Conservation (phyloP, 2,888 invertebrate species). For the Steinernema hermaphroditum region DNA sequence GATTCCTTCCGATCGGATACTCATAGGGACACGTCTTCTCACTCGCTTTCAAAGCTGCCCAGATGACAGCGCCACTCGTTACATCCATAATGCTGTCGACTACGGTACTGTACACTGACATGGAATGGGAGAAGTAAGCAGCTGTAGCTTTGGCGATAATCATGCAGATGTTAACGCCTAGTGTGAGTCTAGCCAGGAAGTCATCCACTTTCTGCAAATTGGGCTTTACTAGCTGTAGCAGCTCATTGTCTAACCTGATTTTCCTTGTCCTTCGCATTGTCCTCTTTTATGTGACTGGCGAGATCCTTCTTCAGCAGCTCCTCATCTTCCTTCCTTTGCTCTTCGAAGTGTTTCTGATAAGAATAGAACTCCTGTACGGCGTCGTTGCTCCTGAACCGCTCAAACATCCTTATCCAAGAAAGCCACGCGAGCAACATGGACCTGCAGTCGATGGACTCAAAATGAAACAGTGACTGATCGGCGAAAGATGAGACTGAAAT, state of each 20-base stretch:
- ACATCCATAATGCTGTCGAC: conserved; percentile 69
- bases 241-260: background rate
- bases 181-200: conserved; percentile 45
- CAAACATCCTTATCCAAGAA: background rate
- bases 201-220: conserved; percentile 43
- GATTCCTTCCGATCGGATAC: conserved; percentile 68
- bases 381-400: background rate
- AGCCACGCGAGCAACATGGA: background rate
- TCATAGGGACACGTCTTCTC: conserved; percentile 65
- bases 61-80: conserved; percentile 68
- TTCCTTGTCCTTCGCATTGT: background rate
- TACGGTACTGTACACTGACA: conserved; percentile 68
- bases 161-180: conserved; percentile 47
- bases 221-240: background rate
- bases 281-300: background rate
- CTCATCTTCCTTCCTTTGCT: background rate
- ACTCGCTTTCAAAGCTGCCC: conserved; percentile 63
- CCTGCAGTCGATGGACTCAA: no score
- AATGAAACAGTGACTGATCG: no score
- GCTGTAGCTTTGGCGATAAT: conserved; percentile 62
- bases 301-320: conserved; percentile 1
- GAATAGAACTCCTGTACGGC: background rate
- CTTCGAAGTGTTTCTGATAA: conserved; percentile 4
- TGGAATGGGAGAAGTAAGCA: conserved; percentile 68
- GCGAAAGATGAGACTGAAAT: no score